Evolutionary conservation across 1,140 invertebrate species (phyloP).

Genomic region (Laupala kohalensis): DNA sequence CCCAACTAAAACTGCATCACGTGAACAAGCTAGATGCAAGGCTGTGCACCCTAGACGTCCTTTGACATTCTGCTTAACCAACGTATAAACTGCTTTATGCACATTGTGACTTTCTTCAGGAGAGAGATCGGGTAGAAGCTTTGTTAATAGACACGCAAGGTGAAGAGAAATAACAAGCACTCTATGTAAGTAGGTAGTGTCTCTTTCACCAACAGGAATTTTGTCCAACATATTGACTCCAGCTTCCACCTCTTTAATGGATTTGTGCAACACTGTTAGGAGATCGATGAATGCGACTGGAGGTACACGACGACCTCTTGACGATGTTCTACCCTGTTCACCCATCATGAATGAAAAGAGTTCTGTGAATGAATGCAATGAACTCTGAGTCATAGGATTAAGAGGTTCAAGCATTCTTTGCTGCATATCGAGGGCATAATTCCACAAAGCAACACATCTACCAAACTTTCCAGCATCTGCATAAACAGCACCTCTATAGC

Average conservation of each 20-base stretch:
- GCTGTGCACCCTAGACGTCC: constrained; percentile 57
- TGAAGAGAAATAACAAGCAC: constrained; percentile 78
- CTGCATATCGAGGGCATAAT: constrained; percentile 94
- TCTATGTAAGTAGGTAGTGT: constrained; percentile 62
- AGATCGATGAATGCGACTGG: constrained; percentile 68
- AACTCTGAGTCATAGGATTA: constrained; percentile 87
- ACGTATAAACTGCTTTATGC: constrained; percentile 36
- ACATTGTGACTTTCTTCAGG: constrained; percentile 22
- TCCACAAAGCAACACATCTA: constrained; percentile 86
- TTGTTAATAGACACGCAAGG: constrained; percentile 58
- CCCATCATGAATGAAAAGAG: constrained; percentile 89
- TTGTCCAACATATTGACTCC: constrained; percentile 35
- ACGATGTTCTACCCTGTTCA: constrained; percentile 51
- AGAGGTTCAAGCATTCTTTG: constrained; percentile 83
- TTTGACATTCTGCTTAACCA: constrained; percentile 62
- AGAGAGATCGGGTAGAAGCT: constrained; percentile 25
- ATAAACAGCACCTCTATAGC: constrained; percentile 85
- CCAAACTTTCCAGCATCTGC: constrained; percentile 87
- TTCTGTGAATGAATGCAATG: constrained; percentile 85
- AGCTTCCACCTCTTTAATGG: constrained; percentile 22
- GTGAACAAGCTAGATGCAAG: constrained; percentile 68
- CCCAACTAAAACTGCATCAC: constrained; percentile 37
- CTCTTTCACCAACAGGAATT: constrained; percentile 45
- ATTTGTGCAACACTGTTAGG: constrained; percentile 31
- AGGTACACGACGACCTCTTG: constrained; percentile 57